A percentile compares a stretch with the other conserved stretches of the same genome.
Conservation (phyloP, 2,888 invertebrate genomes). For the Amiota mariae region DNA sequence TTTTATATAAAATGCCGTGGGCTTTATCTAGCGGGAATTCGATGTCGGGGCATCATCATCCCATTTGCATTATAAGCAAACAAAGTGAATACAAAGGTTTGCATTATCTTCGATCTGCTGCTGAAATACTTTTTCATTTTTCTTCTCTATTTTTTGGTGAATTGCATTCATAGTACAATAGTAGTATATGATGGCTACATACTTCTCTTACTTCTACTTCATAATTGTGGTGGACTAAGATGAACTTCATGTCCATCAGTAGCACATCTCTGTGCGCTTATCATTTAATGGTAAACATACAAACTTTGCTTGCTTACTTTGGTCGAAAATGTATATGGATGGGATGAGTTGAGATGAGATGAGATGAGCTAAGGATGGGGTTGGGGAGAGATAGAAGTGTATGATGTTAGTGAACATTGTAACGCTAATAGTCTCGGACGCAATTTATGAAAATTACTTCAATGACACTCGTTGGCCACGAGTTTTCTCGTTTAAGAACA, state of each 20-base stretch:
- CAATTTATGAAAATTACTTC: conserved; percentile 67
- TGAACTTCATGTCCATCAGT: too few relatives aligned
- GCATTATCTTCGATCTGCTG: conserved; percentile 37
- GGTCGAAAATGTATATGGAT: too few relatives aligned
- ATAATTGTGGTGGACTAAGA: too few relatives aligned
- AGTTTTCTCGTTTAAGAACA: neutral
- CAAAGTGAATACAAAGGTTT: neutral
- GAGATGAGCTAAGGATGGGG: too few relatives aligned
- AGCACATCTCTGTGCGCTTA: conserved; percentile 39
- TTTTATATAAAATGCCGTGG: conserved; percentile 48
- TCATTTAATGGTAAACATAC: conserved; percentile 28
- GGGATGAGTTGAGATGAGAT: too few relatives aligned
- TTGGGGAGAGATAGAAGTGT: too few relatives aligned
- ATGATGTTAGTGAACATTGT: neutral
- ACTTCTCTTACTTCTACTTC: too few relatives aligned
- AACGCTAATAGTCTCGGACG: conserved; percentile 63
- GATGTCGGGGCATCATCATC: conserved; percentile 40
- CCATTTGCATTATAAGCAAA: conserved; percentile 61
- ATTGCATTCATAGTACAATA: neutral
- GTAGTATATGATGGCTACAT: neutral
- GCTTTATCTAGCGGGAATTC: conserved; percentile 47
- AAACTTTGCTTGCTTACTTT: too few relatives aligned
- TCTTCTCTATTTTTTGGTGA: neutral
- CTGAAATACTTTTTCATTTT: neutral
- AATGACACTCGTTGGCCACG: conserved; percentile 47